A percentile compares a stretch with the other conserved stretches of the same genome.
These are phyloP conservation scores for Drosophila nasuta DNA, from an alignment of 1,140 invertebrate species.

Conservation along the genomic window DNA sequence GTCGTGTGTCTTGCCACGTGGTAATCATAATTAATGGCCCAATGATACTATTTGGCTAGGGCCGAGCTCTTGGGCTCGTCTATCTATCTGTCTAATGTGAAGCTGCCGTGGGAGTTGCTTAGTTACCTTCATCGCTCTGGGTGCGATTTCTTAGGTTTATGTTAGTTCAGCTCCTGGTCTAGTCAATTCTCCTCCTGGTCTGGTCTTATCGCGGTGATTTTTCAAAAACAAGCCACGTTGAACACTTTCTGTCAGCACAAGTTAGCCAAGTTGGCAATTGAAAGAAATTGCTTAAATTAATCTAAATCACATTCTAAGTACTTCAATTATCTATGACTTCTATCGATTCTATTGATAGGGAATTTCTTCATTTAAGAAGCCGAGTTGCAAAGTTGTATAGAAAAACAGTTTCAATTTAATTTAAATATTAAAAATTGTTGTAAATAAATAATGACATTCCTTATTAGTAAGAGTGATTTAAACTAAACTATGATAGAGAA, in stretches of 20 bases:
- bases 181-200: no score
- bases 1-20: slow-evolving; percentile 80
- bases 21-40: slow-evolving; percentile 81
- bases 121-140: not conserved
- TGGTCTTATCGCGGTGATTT: slow-evolving; percentile 65
- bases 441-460: no score
- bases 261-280: slow-evolving; percentile 47
- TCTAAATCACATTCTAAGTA: slow-evolving; percentile 28
- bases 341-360: not conserved
- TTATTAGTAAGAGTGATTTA: no score
- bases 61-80: slow-evolving; percentile 32
- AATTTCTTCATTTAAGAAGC: not conserved
- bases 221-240: slow-evolving; percentile 35
- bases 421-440: no score
- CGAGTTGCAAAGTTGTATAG: no score
- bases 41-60: slow-evolving; percentile 65
- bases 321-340: not conserved
- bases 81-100: slow-evolving; percentile 12
- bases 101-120: slow-evolving; percentile 34
- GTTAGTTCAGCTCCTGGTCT: not conserved
- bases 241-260: slow-evolving; percentile 30
- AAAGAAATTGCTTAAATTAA: slow-evolving; percentile 56
- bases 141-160: slow-evolving; percentile 63
- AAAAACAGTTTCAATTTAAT: no score
- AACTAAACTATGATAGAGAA: no score